phyloP scores from a whole-genome alignment of 2,888 invertebrate genomes.

The Gasteruption jaculator region DNA sequence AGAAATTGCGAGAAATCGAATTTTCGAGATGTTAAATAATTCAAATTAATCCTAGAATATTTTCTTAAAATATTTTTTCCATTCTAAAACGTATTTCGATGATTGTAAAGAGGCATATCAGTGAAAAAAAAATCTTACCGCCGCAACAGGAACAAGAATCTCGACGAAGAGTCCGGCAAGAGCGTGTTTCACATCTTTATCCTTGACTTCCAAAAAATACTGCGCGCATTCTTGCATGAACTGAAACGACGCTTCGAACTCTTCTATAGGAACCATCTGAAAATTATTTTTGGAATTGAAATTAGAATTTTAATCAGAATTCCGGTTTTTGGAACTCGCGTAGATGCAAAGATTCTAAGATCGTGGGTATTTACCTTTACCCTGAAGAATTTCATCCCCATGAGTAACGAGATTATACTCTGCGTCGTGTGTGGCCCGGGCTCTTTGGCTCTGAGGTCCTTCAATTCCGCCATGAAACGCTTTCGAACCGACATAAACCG shows the following conservation, averaged over 20 bases:
- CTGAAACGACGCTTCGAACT: constrained; percentile 97
- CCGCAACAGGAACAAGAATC: constrained; percentile 96
- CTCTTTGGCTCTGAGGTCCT: constrained; percentile 80
- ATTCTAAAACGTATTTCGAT: neutral
- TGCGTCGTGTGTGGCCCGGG: constrained; percentile 87
- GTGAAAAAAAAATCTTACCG: constrained; percentile 61
- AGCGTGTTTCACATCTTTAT: constrained; percentile 97
- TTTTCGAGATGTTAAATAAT: constrained; percentile 8
- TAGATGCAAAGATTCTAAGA: constrained; percentile 1
- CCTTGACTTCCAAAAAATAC: constrained; percentile 96
- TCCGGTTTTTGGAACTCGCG: no score
- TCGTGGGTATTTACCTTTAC: constrained; percentile 57
- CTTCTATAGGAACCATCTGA: constrained; percentile 97
- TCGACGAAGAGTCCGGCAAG: constrained; percentile 98
- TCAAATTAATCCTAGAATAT: constrained; percentile 10
- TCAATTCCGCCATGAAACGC: constrained; percentile 87
- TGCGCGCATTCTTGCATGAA: constrained; percentile 98
- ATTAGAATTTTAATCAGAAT: no score
- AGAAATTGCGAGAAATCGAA: constrained; percentile 1
- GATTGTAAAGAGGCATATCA: neutral
- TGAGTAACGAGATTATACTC: constrained; percentile 92
- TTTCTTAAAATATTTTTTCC: constrained; percentile 1
- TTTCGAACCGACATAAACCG: constrained; percentile 90
- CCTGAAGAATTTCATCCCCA: constrained; percentile 99
- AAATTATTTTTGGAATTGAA: constrained; percentile 23